Percentiles rank a stretch among this genome's conserved stretches.
These are phyloP conservation scores for Mustela nigripes DNA, from an alignment of 2,113 vertebrate species.

Conservation along the genomic window DNA sequence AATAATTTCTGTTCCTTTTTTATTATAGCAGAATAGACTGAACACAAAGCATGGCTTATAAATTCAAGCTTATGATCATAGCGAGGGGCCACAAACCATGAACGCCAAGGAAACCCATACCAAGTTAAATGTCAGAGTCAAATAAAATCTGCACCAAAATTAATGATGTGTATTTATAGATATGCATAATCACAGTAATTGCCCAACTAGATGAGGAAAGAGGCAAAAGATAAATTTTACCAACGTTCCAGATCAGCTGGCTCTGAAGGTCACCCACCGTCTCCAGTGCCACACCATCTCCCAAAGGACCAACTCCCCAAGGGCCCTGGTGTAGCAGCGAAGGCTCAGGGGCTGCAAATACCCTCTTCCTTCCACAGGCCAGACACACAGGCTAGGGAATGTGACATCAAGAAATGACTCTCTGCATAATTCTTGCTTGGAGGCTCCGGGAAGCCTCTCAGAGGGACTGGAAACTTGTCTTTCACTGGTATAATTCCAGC, in stretches of 20 bases:
- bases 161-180: slow-evolving; percentile 37
- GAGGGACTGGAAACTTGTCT: neutral
- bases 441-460: neutral
- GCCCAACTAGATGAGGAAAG: neutral
- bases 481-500: neutral
- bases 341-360: neutral
- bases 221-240: neutral
- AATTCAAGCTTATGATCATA: slow-evolving; percentile 28
- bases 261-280: neutral
- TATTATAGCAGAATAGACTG: slow-evolving; percentile 14
- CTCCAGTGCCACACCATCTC: neutral
- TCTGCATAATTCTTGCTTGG: neutral
- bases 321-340: neutral
- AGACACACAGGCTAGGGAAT: neutral
- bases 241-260: neutral
- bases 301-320: neutral
- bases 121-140: slow-evolving; percentile 57
- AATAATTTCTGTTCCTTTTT: slow-evolving; percentile 24
- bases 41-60: slow-evolving; percentile 30
- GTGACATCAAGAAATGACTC: neutral
- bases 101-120: slow-evolving; percentile 42
- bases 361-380: neutral
- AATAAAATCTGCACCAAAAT: slow-evolving; percentile 54
- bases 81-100: neutral
- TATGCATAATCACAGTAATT: neutral